phyloP scores from a whole-genome alignment of 2,888 invertebrate species.

The Tolmerus cingulatus region DNA sequence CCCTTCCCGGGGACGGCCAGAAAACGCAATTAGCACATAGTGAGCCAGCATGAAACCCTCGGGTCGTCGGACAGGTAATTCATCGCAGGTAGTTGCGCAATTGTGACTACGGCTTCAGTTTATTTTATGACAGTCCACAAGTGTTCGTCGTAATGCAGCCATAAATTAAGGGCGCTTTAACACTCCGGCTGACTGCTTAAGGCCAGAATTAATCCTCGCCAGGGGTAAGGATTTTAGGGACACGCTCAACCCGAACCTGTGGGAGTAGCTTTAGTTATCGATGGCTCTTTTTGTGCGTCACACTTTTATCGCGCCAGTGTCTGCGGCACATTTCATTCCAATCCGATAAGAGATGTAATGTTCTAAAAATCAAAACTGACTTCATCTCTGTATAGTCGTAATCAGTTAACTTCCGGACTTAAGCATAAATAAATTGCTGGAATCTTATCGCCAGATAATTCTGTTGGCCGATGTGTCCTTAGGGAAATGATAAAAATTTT shows the following conservation, averaged over 20 bases:
- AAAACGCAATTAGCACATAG: slow-evolving; percentile 43
- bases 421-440: background rate
- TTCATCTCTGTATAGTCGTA: background rate
- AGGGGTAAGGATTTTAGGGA: background rate
- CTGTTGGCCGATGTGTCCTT: background rate
- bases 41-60: slow-evolving; percentile 27
- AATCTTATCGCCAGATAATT: slow-evolving; percentile 24
- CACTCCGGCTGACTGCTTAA: background rate
- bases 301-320: background rate
- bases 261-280: background rate
- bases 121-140: slow-evolving; percentile 31
- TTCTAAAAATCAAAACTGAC: background rate
- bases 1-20: background rate
- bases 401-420: slow-evolving; percentile 24
- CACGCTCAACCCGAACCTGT: background rate
- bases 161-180: slow-evolving; percentile 32
- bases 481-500: background rate
- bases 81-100: slow-evolving; percentile 36
- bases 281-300: background rate
- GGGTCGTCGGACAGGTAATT: slow-evolving; percentile 26
- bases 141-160: background rate
- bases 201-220: background rate
- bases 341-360: background rate
- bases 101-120: background rate
- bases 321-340: background rate